Evolutionary conservation across 2,797 vertebrate species (phyloP).

Genomic region (Nannoperca obscura): DNA sequence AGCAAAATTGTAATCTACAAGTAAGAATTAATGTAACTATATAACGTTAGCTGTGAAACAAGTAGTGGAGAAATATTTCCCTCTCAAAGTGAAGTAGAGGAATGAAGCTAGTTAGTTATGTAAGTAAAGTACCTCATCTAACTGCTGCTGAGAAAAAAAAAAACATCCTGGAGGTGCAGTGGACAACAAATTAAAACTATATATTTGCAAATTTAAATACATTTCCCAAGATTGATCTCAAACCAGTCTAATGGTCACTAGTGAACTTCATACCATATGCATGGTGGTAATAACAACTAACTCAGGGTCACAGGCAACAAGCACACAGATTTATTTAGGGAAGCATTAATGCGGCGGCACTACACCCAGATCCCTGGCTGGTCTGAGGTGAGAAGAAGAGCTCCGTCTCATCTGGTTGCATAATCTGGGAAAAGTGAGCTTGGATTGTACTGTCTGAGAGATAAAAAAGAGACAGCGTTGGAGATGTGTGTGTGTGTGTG

Average conservation of each 20-base stretch:
- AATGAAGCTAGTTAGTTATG: no score
- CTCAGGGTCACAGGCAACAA: slow-evolving; percentile 67
- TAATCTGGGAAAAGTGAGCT: slow-evolving; percentile 14
- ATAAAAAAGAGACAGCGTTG: slow-evolving; percentile 26
- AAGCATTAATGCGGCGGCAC: slow-evolving; percentile 81
- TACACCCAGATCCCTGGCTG: slow-evolving; percentile 73
- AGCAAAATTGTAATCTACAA: neutral
- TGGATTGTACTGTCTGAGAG: slow-evolving; percentile 19
- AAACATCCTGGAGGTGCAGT: neutral
- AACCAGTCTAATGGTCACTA: slow-evolving; percentile 36
- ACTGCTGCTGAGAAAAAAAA: slow-evolving; percentile 7
- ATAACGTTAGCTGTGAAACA: neutral
- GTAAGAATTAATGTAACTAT: neutral
- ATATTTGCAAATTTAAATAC: slow-evolving; percentile 4
- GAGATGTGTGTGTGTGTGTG: slow-evolving; percentile 17
- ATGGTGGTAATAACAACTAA: slow-evolving; percentile 67
- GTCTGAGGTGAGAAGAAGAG: slow-evolving; percentile 68
- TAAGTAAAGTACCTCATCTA: no score
- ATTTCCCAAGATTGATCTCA: neutral
- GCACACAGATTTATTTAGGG: slow-evolving; percentile 74
- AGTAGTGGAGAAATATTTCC: neutral
- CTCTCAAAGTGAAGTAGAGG: no score
- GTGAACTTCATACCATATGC: slow-evolving; percentile 62
- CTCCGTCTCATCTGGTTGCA: slow-evolving; percentile 70
- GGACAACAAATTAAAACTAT: neutral